Percentiles rank a stretch among this genome's conserved stretches.
phyloP scores from a whole-genome alignment of 92 coral and sea anemone genomes.

The Pocillopora meandrina region DNA sequence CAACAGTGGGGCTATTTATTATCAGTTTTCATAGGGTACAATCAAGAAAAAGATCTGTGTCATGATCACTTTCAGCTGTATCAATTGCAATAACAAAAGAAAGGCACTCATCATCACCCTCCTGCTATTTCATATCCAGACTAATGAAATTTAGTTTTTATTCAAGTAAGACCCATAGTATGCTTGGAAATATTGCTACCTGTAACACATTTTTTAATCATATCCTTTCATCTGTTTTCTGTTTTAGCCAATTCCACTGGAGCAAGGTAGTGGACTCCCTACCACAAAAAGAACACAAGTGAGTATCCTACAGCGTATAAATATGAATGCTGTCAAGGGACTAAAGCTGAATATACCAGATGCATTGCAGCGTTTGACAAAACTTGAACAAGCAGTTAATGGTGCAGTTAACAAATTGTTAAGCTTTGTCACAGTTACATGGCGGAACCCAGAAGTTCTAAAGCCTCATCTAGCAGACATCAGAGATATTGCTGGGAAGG shows the following conservation, averaged over 20 bases:
- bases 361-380: constrained; percentile 80
- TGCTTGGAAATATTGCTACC: too few relatives aligned
- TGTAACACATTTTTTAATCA: too few relatives aligned
- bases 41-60: too few relatives aligned
- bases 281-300: constrained; percentile 60
- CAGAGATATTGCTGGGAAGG: constrained; percentile 91
- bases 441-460: constrained; percentile 84
- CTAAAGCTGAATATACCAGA: constrained; percentile 67
- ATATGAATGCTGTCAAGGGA: constrained; percentile 94
- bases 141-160: too few relatives aligned
- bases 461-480: constrained; percentile 81
- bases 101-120: too few relatives aligned
- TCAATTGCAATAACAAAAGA: too few relatives aligned
- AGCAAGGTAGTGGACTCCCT: constrained; percentile 14
- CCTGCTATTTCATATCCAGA: too few relatives aligned
- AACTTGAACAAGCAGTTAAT: constrained; percentile 94
- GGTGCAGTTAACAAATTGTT: constrained; percentile 81
- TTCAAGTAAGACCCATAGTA: too few relatives aligned
- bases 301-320: constrained; percentile 85
- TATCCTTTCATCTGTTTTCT: too few relatives aligned
- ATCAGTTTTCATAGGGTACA: too few relatives aligned
- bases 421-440: constrained; percentile 85
- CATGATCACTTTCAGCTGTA: too few relatives aligned
- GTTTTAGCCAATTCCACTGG: constrained; percentile 45
- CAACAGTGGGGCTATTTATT: too few relatives aligned